These are phyloP conservation scores for Crotalus horridus DNA, from an alignment of 2,113 vertebrate species.

Conservation along the genomic window DNA sequence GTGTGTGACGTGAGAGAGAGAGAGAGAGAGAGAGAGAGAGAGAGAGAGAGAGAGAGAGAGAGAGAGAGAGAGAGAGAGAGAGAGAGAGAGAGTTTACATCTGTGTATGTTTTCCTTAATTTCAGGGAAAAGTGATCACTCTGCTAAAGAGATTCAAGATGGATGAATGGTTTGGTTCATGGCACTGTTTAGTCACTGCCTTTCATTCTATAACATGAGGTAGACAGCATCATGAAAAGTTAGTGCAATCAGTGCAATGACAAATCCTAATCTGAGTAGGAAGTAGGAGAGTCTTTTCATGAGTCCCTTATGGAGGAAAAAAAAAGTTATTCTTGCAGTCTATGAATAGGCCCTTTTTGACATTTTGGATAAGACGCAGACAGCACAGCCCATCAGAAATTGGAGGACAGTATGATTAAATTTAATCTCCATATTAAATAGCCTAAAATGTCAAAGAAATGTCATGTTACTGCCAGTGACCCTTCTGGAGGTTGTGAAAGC, in stretches of 20 bases:
- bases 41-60: no score
- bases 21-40: no score
- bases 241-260: not conserved
- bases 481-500: not conserved
- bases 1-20: not conserved
- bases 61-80: no score
- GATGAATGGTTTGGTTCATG: not conserved
- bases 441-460: not conserved
- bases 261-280: not conserved
- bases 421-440: not conserved
- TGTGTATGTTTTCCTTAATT: not conserved
- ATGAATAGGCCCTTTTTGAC: not conserved
- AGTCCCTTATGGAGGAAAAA: not conserved
- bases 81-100: not conserved
- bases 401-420: not conserved
- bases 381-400: not conserved
- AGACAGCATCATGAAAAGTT: not conserved
- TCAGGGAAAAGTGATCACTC: not conserved
- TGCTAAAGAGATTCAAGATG: not conserved
- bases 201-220: not conserved
- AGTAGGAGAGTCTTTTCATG: not conserved
- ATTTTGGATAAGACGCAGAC: not conserved
- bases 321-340: not conserved
- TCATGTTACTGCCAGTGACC: not conserved
- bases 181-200: not conserved